phyloP scores from a whole-genome alignment of 2,888 invertebrate genomes.

The Dromius quadrimaculatus region DNA sequence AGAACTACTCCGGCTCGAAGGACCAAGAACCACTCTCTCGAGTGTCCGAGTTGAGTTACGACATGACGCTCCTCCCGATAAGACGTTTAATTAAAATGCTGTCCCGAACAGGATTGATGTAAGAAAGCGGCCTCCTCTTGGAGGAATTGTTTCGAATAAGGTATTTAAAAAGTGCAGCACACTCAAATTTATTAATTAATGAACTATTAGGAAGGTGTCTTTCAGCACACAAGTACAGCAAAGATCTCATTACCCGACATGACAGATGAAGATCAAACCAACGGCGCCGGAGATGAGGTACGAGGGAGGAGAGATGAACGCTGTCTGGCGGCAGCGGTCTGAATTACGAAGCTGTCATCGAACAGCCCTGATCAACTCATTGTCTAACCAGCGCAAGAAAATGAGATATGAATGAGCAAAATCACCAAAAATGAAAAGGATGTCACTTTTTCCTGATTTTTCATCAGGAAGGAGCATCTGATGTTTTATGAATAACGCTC shows the following conservation, averaged over 20 bases:
- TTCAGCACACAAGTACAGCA: too few relatives aligned
- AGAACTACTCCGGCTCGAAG: background rate
- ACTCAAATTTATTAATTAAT: background rate
- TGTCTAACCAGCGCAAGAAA: slow-evolving; percentile 60
- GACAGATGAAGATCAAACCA: slow-evolving; percentile 64
- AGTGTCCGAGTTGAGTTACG: slow-evolving; percentile 63
- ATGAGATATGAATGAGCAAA: slow-evolving; percentile 67
- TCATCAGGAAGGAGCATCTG: slow-evolving; percentile 66
- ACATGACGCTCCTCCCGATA: slow-evolving; percentile 68
- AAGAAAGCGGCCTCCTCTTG: slow-evolving; percentile 49
- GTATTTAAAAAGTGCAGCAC: too few relatives aligned
- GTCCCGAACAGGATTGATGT: slow-evolving; percentile 67
- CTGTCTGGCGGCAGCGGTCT: slow-evolving; percentile 59
- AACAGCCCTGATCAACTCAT: slow-evolving; percentile 57
- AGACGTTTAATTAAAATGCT: slow-evolving; percentile 70
- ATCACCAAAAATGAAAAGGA: slow-evolving; percentile 66
- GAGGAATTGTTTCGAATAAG: too few relatives aligned
- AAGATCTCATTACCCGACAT: slow-evolving; percentile 64
- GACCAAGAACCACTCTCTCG: background rate
- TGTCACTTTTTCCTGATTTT: slow-evolving; percentile 67
- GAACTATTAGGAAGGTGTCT: too few relatives aligned
- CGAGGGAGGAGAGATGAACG: slow-evolving; percentile 64
- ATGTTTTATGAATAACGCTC: slow-evolving; percentile 56
- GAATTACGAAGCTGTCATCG: slow-evolving; percentile 65
- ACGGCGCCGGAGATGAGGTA: slow-evolving; percentile 52